Percentiles rank a stretch among this genome's conserved stretches.
phyloP scores from a whole-genome alignment of 1,140 invertebrate species.

The Sarcophaga bullata region DNA sequence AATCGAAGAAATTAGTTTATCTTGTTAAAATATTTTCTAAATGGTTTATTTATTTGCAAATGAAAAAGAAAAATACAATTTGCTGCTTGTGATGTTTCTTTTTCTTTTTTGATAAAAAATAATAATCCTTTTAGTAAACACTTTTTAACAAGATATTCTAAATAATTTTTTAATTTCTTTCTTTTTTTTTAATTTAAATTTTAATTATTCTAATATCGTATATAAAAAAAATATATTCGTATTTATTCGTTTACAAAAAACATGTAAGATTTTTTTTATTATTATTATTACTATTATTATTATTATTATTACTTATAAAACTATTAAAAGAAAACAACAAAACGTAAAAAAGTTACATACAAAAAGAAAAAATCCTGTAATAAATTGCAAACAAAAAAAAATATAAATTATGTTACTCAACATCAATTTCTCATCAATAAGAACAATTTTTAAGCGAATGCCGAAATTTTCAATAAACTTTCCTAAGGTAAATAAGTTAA shows the following conservation, averaged over 20 bases:
- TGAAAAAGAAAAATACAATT: background rate
- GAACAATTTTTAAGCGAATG: no score
- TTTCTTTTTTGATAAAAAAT: no score
- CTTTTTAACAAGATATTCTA: no score
- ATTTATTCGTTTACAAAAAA: conserved; percentile 32
- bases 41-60: no score
- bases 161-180: background rate
- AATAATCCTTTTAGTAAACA: no score
- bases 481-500: no score
- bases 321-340: background rate
- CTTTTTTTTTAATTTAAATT: conserved; percentile 29
- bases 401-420: background rate
- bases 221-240: conserved; percentile 16
- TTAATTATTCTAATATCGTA: background rate
- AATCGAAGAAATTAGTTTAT: background rate
- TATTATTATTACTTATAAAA: background rate
- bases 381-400: conserved; percentile 32
- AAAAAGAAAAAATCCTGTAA: conserved; percentile 9
- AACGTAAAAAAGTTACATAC: conserved; percentile 22
- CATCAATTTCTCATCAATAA: no score
- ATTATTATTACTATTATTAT: background rate
- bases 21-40: background rate
- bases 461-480: no score
- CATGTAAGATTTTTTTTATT: conserved; percentile 24
- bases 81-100: conserved; percentile 3